Evolutionary conservation across 2,113 vertebrate genomes (phyloP), one percentile per base, ranked within the genome.

Genomic region (Cacatua alba): DNA sequence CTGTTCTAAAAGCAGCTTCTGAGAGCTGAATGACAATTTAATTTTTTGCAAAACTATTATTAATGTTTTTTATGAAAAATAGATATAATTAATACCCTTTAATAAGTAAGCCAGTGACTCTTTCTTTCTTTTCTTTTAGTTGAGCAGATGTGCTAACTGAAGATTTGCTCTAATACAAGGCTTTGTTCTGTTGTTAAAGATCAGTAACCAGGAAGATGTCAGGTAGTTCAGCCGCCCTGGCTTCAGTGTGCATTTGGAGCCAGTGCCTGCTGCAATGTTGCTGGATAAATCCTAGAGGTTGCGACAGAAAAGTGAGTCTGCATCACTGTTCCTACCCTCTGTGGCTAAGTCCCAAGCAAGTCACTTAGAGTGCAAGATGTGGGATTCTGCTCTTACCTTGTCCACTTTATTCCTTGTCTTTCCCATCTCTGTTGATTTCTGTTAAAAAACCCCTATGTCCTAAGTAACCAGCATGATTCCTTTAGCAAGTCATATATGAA

Each of bases 401-500:
- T 82, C 18, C 10, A 9, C 20, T 79, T 82, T 52, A 41, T 88
- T 82, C 26, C 16, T 78, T 10, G 17, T 70, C 20, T 75, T 83
- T 39, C 20, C 20, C 28, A 26, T 48, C 29, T 82, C 29, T 57
- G 6, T 43, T 88, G 26, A 51, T 17, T 92, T 82, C 41, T 44
- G 24, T 70, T 85, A 62, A 60, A 51, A 78, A 72, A 57, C 2
- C 0, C 57, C 9, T 0, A 0, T 71, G 20, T n/a, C 15, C 3
- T 82, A 41, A 41, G 14, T 63, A 62, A 52, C 6, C 24, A 9
- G 5, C 26, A 18, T 31, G 20, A 37, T 67, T 85, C 53, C n/a
- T 79, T 49, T 67, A 44, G n/a, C 26, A 49, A 1, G 2, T 74
- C 23, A 28, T 4, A 44, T 83, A n/a, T 78, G 44, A 51, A 41